Conservation (phyloP, 2,113 vertebrate species). For the Phaetusa simplex region DNA sequence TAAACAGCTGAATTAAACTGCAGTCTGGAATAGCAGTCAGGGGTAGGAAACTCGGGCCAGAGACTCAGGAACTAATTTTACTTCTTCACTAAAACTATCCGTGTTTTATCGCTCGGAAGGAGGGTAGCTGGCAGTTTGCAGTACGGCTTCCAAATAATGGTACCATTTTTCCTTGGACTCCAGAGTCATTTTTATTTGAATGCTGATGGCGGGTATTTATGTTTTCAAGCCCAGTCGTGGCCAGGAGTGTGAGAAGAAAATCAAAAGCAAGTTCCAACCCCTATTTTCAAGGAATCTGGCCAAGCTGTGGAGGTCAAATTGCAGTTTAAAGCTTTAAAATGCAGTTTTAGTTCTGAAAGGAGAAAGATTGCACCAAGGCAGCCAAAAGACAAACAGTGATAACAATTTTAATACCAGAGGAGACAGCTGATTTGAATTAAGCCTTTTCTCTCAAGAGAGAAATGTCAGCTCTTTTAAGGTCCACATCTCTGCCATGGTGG, state of each 20-base stretch:
- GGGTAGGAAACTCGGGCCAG: neutral
- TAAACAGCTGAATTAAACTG: conserved; percentile 32
- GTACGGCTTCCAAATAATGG: neutral
- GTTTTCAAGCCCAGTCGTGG: neutral
- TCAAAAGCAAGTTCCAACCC: neutral
- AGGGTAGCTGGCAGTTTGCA: neutral
- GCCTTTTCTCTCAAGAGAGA: neutral
- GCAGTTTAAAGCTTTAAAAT: neutral
- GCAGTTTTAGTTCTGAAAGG: neutral
- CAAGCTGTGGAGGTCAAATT: neutral
- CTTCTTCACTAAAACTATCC: neutral
- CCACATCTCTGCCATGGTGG: neutral
- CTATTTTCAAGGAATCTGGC: neutral
- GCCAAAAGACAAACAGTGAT: neutral
- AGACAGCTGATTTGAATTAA: conserved; percentile 18
- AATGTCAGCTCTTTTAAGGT: neutral
- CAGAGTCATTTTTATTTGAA: neutral
- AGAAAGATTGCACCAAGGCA: neutral
- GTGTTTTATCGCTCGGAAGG: neutral
- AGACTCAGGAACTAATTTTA: neutral
- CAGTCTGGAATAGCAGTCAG: neutral
- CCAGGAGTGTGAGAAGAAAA: neutral
- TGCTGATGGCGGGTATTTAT: neutral
- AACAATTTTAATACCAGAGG: neutral
- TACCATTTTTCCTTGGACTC: neutral